Percentiles rank a stretch among this genome's conserved stretches.
Evolutionary conservation across 1,140 invertebrate genomes (phyloP).

Genomic region (Drosophila serrata): DNA sequence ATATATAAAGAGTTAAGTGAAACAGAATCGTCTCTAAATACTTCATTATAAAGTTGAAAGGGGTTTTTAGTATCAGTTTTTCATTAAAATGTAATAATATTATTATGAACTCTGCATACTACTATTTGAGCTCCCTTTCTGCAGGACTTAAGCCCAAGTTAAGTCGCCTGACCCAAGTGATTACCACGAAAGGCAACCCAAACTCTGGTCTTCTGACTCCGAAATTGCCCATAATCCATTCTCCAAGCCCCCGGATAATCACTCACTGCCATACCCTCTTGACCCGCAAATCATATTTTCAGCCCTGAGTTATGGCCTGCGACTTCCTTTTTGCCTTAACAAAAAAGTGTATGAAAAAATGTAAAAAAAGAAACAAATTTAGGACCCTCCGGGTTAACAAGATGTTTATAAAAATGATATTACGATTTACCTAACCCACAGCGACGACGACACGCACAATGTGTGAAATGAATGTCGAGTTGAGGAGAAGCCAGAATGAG

Average conservation of each 20-base stretch:
- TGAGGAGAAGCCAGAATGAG: not conserved
- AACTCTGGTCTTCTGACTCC: constrained; percentile 11
- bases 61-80: not conserved
- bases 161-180: constrained; percentile 10
- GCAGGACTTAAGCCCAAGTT: not conserved
- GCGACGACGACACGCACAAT: constrained; percentile 29
- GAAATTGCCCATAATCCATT: constrained; percentile 25
- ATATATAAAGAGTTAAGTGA: not conserved
- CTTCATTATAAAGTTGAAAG: not conserved
- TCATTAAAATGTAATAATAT: not conserved
- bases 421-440: constrained; percentile 58
- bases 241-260: constrained; percentile 19
- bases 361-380: not conserved
- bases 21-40: not conserved
- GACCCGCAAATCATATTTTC: constrained; percentile 48
- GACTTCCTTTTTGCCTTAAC: not conserved
- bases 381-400: constrained; percentile 32
- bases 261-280: constrained; percentile 25
- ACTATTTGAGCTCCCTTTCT: not conserved
- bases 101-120: not conserved
- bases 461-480: constrained; percentile 19
- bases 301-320: constrained; percentile 23
- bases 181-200: constrained; percentile 10
- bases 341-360: not conserved
- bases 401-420: constrained; percentile 57